Evolutionary conservation across 1,140 invertebrate species (phyloP).

Genomic region (Drosophila bocqueti): DNA sequence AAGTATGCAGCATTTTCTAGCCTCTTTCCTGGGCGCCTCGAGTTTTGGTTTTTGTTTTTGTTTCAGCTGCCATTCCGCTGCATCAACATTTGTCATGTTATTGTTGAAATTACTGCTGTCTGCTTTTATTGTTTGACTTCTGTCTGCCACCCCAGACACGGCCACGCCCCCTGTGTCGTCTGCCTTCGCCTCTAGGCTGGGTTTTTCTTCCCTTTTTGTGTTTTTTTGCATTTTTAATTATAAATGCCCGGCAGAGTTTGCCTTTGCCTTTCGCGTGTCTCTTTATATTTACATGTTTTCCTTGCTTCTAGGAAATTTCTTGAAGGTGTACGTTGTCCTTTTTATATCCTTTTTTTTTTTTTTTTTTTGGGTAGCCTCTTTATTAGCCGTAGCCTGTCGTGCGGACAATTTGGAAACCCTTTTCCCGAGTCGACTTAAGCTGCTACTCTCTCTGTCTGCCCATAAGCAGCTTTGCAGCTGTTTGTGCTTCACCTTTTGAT

Average conservation of each 20-base stretch:
- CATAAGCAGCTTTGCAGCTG: conserved; percentile 54
- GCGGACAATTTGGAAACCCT: conserved; percentile 68
- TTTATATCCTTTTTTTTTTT: conserved; percentile 7
- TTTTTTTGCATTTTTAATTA: conserved; percentile 72
- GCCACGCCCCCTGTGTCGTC: conserved; percentile 12
- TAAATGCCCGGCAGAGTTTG: conserved; percentile 68
- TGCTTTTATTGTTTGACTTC: conserved; percentile 80
- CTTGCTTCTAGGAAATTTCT: conserved; percentile 25
- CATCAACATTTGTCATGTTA: conserved; percentile 78
- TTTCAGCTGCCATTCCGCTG: conserved; percentile 64
- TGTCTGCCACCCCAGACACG: conserved; percentile 55
- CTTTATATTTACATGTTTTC: conserved; percentile 31
- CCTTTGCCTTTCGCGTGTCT: conserved; percentile 32
- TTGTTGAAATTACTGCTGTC: conserved; percentile 80
- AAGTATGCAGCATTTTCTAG: conserved; percentile 47
- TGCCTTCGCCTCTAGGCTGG: conserved; percentile 11
- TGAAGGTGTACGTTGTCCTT: conserved; percentile 45
- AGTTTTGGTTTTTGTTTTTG: conserved; percentile 10
- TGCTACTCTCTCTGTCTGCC: background rate
- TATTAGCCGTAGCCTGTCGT: conserved; percentile 65
- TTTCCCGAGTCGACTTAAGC: conserved; percentile 51
- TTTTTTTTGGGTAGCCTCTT: conserved; percentile 38
- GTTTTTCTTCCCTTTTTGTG: conserved; percentile 36
- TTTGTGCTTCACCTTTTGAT: conserved; percentile 52
- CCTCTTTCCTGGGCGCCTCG: conserved; percentile 7